phyloP scores from a whole-genome alignment of 64 coral and sea anemone species.

The Montipora cactus region DNA sequence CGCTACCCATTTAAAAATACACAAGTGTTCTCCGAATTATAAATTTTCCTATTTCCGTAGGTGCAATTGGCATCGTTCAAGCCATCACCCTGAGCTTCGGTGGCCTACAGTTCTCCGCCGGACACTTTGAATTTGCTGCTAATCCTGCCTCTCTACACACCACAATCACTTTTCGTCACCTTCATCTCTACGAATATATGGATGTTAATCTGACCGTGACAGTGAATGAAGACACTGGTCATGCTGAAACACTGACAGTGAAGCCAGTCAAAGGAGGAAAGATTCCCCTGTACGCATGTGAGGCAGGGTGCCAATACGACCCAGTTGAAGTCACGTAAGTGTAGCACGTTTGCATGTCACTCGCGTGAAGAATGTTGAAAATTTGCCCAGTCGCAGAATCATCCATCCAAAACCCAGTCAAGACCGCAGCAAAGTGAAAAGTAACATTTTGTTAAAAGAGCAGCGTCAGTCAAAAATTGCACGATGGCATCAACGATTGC shows the following conservation, averaged over 20 bases:
- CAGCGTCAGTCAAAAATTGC: no score
- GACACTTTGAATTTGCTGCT: slow-evolving; percentile 94
- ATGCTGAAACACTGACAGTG: slow-evolving; percentile 86
- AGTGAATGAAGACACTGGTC: slow-evolving; percentile 80
- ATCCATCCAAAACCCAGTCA: no score
- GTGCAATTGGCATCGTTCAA: slow-evolving; percentile 80
- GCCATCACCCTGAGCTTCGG: slow-evolving; percentile 96
- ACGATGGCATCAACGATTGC: no score
- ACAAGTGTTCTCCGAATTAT: no score
- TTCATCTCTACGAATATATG: slow-evolving; percentile 89
- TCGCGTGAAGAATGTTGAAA: no score
- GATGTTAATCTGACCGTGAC: slow-evolving; percentile 80
- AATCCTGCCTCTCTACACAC: slow-evolving; percentile 98
- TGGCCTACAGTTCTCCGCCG: slow-evolving; percentile 93
- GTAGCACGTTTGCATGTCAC: neutral
- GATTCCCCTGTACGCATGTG: slow-evolving; percentile 90
- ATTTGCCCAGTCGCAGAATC: no score
- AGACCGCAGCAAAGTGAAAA: no score
- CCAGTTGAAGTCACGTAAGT: slow-evolving; percentile 88
- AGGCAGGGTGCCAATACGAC: slow-evolving; percentile 96
- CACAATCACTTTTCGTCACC: slow-evolving; percentile 86
- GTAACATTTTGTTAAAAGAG: no score
- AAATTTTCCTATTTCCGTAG: slow-evolving; percentile 28
- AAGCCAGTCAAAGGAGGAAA: slow-evolving; percentile 69
- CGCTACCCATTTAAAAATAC: no score